Percentiles rank a stretch among this genome's conserved stretches.
Evolutionary conservation across 2,888 invertebrate genomes (phyloP).

Genomic region (Synergus laeviventris): DNA sequence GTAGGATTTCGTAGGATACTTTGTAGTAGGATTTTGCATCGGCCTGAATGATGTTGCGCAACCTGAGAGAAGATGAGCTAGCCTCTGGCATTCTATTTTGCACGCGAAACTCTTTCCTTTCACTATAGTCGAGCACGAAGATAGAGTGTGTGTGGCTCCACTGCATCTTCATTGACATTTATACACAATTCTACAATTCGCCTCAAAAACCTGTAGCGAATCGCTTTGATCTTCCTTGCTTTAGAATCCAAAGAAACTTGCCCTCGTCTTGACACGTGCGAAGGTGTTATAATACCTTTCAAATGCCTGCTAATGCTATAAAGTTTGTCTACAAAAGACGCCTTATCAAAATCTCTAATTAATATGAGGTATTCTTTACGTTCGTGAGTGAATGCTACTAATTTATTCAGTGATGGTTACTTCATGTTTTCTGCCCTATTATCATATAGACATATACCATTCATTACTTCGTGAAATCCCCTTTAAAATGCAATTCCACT

Average conservation of each 20-base stretch:
- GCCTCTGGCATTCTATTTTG: conserved; percentile 35
- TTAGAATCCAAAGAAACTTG: neutral
- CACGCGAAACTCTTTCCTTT: conserved; percentile 37
- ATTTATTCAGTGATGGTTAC: too few relatives aligned
- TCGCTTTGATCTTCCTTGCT: conserved; percentile 13
- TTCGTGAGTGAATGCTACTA: too few relatives aligned
- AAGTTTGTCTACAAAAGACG: neutral
- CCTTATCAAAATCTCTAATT: neutral
- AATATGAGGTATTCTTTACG: neutral
- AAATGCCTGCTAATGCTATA: conserved; percentile 6
- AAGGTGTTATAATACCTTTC: conserved; percentile 32
- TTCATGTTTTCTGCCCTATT: neutral
- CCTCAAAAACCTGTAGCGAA: conserved; percentile 6
- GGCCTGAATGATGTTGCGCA: conserved; percentile 35
- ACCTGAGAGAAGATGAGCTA: conserved; percentile 33
- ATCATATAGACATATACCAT: neutral
- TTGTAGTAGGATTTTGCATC: conserved; percentile 19
- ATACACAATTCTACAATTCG: conserved; percentile 50
- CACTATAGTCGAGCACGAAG: conserved; percentile 47
- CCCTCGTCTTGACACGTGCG: conserved; percentile 18
- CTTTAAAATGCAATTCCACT: neutral
- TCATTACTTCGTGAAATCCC: neutral
- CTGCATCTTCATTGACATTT: conserved; percentile 60
- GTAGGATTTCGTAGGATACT: conserved; percentile 4
- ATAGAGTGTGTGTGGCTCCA: conserved; percentile 56